These are phyloP conservation scores for Spatulosminthurus flaviceps DNA, from an alignment of 2,888 invertebrate species.

Conservation along the genomic window DNA sequence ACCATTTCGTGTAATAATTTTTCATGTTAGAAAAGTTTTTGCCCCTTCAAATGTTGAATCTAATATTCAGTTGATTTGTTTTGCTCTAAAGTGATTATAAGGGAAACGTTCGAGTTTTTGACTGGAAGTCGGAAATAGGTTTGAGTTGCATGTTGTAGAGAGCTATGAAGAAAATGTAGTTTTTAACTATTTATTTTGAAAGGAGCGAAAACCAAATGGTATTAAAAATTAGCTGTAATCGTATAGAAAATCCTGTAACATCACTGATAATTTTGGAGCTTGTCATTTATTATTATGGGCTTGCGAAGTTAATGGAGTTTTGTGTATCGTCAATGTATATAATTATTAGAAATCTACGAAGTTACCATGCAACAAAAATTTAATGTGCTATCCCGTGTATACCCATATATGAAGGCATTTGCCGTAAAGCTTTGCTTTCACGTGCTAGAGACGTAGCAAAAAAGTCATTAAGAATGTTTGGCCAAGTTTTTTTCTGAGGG, in stretches of 20 bases:
- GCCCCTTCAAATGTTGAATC: neutral
- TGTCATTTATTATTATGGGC: no score
- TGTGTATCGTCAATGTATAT: no score
- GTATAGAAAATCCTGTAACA: no score
- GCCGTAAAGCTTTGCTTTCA: neutral
- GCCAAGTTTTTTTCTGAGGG: conserved; percentile 2
- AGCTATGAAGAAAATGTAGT: neutral
- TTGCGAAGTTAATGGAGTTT: no score
- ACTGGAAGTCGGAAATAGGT: neutral
- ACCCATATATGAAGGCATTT: no score
- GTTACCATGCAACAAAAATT: no score
- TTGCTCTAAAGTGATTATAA: conserved; percentile 31
- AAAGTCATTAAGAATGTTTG: conserved; percentile 36
- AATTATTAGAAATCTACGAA: no score
- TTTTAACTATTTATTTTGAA: neutral
- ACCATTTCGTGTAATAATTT: conserved; percentile 4
- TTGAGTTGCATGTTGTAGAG: neutral
- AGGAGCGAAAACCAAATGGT: neutral
- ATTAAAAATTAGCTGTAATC: neutral
- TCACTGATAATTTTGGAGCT: no score
- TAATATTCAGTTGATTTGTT: conserved; percentile 34
- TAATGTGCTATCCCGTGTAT: no score
- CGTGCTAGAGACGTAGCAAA: no score
- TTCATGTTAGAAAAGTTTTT: neutral
- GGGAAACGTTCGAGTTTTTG: neutral